These are phyloP conservation scores for Sebastes matsubarae DNA, from an alignment of 2,797 vertebrate species.

Conservation along the genomic window DNA sequence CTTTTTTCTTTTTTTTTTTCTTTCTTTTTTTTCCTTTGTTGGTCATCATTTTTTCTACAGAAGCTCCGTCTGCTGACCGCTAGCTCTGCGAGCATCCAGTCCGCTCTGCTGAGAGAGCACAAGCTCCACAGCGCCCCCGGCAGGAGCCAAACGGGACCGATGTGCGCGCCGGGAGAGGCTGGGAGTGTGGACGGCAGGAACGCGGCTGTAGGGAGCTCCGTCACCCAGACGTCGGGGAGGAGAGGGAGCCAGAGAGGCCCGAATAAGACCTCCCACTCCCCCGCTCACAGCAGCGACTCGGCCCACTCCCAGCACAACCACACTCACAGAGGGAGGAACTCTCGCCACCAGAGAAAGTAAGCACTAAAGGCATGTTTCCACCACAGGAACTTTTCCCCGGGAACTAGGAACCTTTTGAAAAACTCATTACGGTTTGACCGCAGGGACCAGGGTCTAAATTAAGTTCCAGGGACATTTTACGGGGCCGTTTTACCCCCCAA, in stretches of 20 bases:
- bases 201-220: constrained; percentile 64
- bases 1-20: constrained; percentile 70
- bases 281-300: constrained; percentile 91
- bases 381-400: no score
- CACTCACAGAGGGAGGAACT: constrained; percentile 80
- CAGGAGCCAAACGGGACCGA: constrained; percentile 79
- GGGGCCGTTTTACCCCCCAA: no score
- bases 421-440: no score
- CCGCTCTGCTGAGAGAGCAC: constrained; percentile 78
- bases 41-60: constrained; percentile 84
- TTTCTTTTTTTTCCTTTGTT: constrained; percentile 71
- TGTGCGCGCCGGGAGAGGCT: constrained; percentile 75
- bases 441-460: no score
- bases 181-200: constrained; percentile 76
- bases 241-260: constrained; percentile 81
- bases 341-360: constrained; percentile 89
- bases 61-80: constrained; percentile 84
- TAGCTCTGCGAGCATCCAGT: constrained; percentile 79
- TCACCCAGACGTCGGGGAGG: constrained; percentile 77
- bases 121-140: constrained; percentile 77
- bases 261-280: constrained; percentile 82
- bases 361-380: not conserved
- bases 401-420: no score
- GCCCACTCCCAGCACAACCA: constrained; percentile 79
- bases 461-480: no score